Evolutionary conservation across 2,797 vertebrate species (phyloP), one percentile per base, ranked within the genome.

Genomic region (Catostomus latipinnis): DNA sequence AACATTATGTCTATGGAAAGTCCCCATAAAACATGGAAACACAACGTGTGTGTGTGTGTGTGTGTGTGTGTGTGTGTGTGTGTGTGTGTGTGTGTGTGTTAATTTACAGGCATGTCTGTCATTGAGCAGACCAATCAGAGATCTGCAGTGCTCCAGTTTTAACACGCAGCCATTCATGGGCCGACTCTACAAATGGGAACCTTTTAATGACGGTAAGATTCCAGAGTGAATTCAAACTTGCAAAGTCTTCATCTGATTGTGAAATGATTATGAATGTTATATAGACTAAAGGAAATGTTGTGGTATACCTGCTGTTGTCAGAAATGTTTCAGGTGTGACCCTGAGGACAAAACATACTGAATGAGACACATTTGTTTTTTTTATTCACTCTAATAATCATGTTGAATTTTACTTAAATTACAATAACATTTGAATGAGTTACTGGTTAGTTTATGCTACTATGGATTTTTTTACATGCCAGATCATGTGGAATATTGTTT

Each of bases 111-210:
- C 88, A 80, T 99, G 98, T 89, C 95, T 94, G 57, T 91, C 94
- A 82, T 93, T 92, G 90, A 96, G 96, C 90, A 93, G 92, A 88
- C 94, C 91, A 86, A 95, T 96, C 88, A 91, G 96, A 89, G 96
- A 95, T 60, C 92, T 94, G 34, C 97, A 99, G 48, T 99, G 98
- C 76, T 94, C 96, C 2, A 96, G 96, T 0, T 96, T 97, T 91
- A 97, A 99, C 93, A 96, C 92, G 90, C 95, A 95, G 73, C 95
- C 95, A 13, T 99, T 99, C 92, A 98, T 98, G 98, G 96, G 98
- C 49, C 91, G 96, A 69, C 91, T 97, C 85, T 99, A 99, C 81
- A 93, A 97, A 83, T 99, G 98, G 98, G 96, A 98, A 60, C 96
- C 98, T 60, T 99, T 99, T 88, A 95, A 93, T 52, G 97, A 98